Evolutionary conservation across 2,113 vertebrate species (phyloP).

Genomic region (Embiotoca jacksoni): DNA sequence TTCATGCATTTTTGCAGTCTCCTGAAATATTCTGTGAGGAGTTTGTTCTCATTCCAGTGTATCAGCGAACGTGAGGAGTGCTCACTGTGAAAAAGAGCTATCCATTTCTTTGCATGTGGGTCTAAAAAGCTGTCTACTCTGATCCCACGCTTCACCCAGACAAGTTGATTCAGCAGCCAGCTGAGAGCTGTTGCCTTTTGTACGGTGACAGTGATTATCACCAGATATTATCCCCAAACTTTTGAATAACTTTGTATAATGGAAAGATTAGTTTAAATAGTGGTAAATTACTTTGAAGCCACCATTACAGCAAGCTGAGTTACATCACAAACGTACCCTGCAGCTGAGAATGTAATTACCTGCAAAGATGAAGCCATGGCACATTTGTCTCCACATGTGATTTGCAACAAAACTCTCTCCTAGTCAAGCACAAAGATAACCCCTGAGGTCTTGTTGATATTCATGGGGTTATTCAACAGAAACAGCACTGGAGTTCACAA

Average conservation of each 20-base stretch:
- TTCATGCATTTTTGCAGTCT: slow-evolving; percentile 18
- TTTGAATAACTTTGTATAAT: slow-evolving; percentile 36
- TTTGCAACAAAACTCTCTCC: slow-evolving; percentile 16
- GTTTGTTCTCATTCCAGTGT: slow-evolving; percentile 51
- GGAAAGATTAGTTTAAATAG: slow-evolving; percentile 30
- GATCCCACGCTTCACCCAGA: background rate
- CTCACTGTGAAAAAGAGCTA: slow-evolving; percentile 14
- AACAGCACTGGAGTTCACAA: background rate
- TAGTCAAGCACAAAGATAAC: background rate
- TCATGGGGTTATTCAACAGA: background rate
- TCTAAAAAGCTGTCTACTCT: slow-evolving; percentile 3
- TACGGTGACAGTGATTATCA: slow-evolving; percentile 11
- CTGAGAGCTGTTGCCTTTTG: slow-evolving; percentile 21
- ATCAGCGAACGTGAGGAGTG: slow-evolving; percentile 41
- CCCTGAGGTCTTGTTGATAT: background rate
- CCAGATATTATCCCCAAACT: slow-evolving; percentile 19
- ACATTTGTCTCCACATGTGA: slow-evolving; percentile 28
- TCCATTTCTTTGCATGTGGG: slow-evolving; percentile 1
- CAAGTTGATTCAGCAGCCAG: background rate
- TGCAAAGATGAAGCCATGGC: slow-evolving; percentile 32
- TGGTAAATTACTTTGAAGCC: slow-evolving; percentile 12
- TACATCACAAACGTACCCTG: slow-evolving; percentile 46
- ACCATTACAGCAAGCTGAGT: background rate
- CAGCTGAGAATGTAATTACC: slow-evolving; percentile 63
- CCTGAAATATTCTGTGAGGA: slow-evolving; percentile 42